These are phyloP conservation scores for Anguilla obscura DNA, from an alignment of 2,797 vertebrate species.

Conservation along the genomic window DNA sequence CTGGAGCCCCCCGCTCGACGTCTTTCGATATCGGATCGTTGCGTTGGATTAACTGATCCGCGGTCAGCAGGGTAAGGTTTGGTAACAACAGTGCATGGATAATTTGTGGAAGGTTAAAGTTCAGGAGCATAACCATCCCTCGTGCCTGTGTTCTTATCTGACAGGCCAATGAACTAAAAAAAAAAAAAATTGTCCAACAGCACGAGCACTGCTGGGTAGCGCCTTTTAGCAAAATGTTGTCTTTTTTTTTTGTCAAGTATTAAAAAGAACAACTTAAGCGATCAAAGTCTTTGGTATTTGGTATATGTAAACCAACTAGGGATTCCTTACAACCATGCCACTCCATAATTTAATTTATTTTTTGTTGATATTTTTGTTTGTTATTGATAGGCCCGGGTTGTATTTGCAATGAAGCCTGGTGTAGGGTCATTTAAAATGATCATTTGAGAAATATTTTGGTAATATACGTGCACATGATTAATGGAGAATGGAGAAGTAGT, in stretches of 20 bases:
- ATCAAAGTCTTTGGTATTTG: neutral
- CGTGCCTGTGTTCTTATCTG: neutral
- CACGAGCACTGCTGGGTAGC: neutral
- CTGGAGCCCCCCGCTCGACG: neutral
- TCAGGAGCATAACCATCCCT: neutral
- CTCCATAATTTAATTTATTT: neutral
- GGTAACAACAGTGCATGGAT: neutral
- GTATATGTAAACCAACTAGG: neutral
- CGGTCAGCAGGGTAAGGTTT: neutral
- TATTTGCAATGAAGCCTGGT: neutral
- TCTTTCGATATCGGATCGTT: neutral
- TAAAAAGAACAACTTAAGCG: neutral
- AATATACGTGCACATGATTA: neutral
- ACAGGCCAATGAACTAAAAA: neutral
- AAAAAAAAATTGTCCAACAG: neutral
- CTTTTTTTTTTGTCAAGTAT: neutral
- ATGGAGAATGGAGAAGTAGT: no score
- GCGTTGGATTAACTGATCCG: neutral
- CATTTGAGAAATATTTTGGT: neutral
- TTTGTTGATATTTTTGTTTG: neutral
- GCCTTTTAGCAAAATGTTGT: neutral
- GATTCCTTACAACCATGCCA: neutral
- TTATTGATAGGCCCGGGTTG: neutral
- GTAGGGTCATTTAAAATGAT: neutral
- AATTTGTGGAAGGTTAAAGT: constrained; percentile 10